Conservation (phyloP, 2,113 vertebrate species). For the Tor tambroides region DNA sequence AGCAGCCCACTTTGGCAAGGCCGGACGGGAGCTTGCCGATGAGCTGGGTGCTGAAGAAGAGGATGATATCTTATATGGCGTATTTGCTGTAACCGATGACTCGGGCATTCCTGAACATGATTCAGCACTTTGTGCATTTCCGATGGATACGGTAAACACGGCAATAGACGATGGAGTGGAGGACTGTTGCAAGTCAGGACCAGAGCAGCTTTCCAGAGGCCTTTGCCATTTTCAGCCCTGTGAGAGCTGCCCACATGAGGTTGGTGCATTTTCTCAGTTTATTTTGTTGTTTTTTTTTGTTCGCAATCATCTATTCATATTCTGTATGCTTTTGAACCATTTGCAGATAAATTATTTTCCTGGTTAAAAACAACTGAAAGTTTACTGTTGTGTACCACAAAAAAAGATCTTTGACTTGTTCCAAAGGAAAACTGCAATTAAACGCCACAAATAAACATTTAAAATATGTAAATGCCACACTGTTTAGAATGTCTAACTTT, state of each 20-base stretch:
- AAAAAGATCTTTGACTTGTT: not conserved
- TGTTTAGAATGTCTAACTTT: not conserved
- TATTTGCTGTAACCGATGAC: slow-evolving; percentile 76
- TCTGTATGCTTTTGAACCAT: not conserved
- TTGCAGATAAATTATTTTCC: not conserved
- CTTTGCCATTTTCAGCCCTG: slow-evolving; percentile 86
- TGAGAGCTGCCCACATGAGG: slow-evolving; percentile 83
- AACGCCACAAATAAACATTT: not conserved
- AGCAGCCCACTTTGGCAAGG: slow-evolving; percentile 81
- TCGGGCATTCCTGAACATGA: slow-evolving; percentile 45
- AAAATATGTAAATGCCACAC: not conserved
- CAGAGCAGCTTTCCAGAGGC: slow-evolving; percentile 77
- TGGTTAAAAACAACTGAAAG: not conserved
- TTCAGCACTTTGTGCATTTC: slow-evolving; percentile 89
- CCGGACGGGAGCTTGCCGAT: slow-evolving; percentile 72
- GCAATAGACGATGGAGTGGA: slow-evolving; percentile 86
- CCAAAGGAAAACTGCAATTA: not conserved
- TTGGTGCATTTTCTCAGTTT: slow-evolving; percentile 26
- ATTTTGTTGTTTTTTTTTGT: not conserved
- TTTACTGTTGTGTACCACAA: not conserved
- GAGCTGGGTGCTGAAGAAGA: slow-evolving; percentile 73
- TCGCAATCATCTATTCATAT: not conserved
- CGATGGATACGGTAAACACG: slow-evolving; percentile 80
- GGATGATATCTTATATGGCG: slow-evolving; percentile 84
- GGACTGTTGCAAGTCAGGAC: slow-evolving; percentile 80